A percentile compares a stretch with the other conserved stretches of the same genome.
Evolutionary conservation across 2,888 invertebrate species (phyloP).

Genomic region (Keiferia lycopersicella): DNA sequence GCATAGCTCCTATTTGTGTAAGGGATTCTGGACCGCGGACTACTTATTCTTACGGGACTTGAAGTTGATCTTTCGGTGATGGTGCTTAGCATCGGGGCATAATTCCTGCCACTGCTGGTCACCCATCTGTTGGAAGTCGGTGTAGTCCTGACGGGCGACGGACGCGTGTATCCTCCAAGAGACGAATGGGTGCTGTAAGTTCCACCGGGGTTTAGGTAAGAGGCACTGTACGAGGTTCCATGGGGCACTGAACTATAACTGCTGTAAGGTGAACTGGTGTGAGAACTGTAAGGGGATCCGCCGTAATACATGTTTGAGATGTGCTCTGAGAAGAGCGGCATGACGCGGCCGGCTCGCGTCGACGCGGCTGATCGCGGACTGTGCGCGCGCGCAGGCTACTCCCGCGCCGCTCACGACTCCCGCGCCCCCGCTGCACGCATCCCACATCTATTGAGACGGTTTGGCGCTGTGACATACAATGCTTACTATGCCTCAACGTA

Average conservation of each 20-base stretch:
- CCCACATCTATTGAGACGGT: conserved; percentile 22
- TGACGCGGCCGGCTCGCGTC: conserved; percentile 42
- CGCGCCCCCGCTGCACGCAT: conserved; percentile 38
- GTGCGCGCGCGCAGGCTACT: conserved; percentile 47
- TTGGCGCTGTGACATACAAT: conserved; percentile 7
- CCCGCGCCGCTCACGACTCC: conserved; percentile 45
- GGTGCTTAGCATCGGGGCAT: conserved; percentile 87
- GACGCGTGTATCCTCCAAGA: conserved; percentile 80
- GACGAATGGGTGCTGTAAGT: conserved; percentile 75
- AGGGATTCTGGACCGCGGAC: conserved; percentile 66
- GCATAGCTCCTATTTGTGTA: conserved; percentile 75
- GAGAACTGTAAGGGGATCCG: conserved; percentile 62
- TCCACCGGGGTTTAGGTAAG: conserved; percentile 75
- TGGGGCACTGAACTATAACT: conserved; percentile 70
- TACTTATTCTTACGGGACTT: conserved; percentile 66
- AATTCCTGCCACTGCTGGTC: conserved; percentile 72
- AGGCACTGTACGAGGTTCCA: conserved; percentile 71
- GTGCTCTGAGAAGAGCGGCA: conserved; percentile 87
- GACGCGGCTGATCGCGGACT: conserved; percentile 38
- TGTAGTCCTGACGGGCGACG: conserved; percentile 60
- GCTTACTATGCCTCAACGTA: neutral
- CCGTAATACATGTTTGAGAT: conserved; percentile 82
- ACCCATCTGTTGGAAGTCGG: conserved; percentile 62
- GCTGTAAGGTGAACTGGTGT: conserved; percentile 66
- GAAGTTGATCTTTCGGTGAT: conserved; percentile 79